Evolutionary conservation across 2,797 vertebrate genomes (phyloP), one percentile per base, ranked within the genome.

Genomic region (Lacerta bilineata): DNA sequence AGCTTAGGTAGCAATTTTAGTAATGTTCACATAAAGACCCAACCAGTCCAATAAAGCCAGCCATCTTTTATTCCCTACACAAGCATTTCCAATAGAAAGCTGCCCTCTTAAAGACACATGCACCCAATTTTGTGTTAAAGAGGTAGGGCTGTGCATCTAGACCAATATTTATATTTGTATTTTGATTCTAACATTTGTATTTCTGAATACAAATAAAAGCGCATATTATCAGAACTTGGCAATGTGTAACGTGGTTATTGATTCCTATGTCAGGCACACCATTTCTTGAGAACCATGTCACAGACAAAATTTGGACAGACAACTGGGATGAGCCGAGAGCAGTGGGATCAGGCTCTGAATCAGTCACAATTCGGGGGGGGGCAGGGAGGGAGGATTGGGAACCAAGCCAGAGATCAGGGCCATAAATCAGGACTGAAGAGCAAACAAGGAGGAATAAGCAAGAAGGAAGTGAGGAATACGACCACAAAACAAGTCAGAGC

Each of bases 131-230:
- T 95, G 94, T 96, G 95, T 94, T 93, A 90, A 55, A 95, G 43
- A 88, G 93, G 93, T 95, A 95, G 93, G 95, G 88, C 81, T 88
- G 91, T 91, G 66, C 1, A n/a, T 95, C 94, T 93, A 94, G 94
- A 95, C 93, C 83, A 92, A 84, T 95, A 93, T 97, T 96, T 95
- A 94, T 96, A 96, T 96, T 97, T 95, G 93, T 96, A 97, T 95
- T 96, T 96, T 96, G 90, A 96, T 95, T 95, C 93, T 89, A 94
- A 95, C 89, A 92, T 97, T 97, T 97, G 96, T 97, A 97, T 94
- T 97, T 96, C 95, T 96, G 94, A 93, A 94, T 94, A 95, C 93
- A 93, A 97, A 97, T 97, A 97, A 97, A 97, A 84, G 90, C 93
- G 96, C 94, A 93, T 91, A 91, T 96, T 97, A 96, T 95, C 96